These are phyloP conservation scores for Streptopelia turtur DNA, from an alignment of 2,797 vertebrate genomes.

Conservation along the genomic window DNA sequence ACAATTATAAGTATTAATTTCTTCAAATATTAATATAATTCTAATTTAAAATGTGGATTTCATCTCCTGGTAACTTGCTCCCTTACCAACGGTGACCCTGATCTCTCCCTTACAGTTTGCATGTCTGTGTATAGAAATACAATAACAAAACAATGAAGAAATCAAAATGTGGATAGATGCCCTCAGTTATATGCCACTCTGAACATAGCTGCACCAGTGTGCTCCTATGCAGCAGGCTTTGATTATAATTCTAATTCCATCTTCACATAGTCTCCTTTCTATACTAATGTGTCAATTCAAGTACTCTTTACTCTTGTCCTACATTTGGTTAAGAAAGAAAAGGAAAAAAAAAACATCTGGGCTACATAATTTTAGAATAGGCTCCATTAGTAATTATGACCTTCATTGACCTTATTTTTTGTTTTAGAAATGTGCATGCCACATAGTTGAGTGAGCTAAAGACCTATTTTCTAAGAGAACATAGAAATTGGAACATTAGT, in stretches of 20 bases:
- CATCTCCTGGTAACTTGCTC: neutral
- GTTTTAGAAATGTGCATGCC: neutral
- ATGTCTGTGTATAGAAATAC: too few species aligned
- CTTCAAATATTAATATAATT: neutral
- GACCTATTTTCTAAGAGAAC: conserved; percentile 32
- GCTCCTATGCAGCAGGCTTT: neutral
- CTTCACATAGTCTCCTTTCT: conserved; percentile 8
- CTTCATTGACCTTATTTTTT: conserved; percentile 51
- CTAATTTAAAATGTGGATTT: neutral
- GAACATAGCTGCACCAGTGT: neutral
- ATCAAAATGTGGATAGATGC: too few species aligned
- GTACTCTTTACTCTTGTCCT: conserved; percentile 62
- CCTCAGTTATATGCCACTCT: neutral
- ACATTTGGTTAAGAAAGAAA: conserved; percentile 51
- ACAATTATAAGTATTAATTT: neutral
- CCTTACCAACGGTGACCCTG: neutral
- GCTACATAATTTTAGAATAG: conserved; percentile 61
- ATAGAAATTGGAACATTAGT: neutral
- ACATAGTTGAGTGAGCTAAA: neutral
- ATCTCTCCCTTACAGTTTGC: too few species aligned
- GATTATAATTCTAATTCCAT: conserved; percentile 30
- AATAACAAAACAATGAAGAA: too few species aligned
- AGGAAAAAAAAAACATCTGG: conserved; percentile 8
- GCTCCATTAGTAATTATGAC: conserved; percentile 8
- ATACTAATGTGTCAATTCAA: conserved; percentile 55